Conservation (phyloP, 2,113 vertebrate species). For the Nipponia nippon region DNA sequence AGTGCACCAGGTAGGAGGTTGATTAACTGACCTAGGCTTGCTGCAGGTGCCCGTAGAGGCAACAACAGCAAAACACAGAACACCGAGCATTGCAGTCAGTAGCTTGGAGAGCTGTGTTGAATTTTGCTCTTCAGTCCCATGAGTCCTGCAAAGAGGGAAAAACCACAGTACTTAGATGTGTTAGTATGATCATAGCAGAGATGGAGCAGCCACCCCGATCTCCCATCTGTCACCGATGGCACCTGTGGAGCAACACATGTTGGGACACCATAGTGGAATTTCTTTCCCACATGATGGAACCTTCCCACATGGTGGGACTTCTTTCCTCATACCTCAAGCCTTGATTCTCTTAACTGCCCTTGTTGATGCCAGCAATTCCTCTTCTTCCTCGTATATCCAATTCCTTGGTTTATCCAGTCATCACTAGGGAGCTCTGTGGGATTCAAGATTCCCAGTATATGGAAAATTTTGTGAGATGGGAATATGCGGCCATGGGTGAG, state of each 20-base stretch:
- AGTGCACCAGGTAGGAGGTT: not conserved
- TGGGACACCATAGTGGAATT: not conserved
- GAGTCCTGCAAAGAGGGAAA: not conserved
- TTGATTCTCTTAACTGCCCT: not conserved
- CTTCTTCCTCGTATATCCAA: not conserved
- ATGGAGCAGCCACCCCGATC: not conserved
- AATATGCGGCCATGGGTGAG: not conserved
- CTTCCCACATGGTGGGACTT: not conserved
- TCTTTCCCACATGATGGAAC: not conserved
- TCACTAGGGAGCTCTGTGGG: not conserved
- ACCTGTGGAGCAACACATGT: not conserved
- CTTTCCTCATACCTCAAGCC: not conserved
- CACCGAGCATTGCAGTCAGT: not conserved
- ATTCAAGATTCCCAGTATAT: not conserved
- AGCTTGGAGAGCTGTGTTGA: not conserved
- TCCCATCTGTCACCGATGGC: fast-evolving
- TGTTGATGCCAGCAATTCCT: not conserved
- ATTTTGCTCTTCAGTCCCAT: not conserved
- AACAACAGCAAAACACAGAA: not conserved
- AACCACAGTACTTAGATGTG: not conserved
- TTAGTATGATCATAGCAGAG: not conserved
- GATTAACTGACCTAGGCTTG: not conserved
- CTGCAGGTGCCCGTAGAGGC: not conserved
- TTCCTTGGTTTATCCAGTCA: not conserved
- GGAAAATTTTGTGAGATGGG: not conserved